Conservation (phyloP, 2,113 vertebrate genomes). For the Gasterosteus nipponicus region DNA sequence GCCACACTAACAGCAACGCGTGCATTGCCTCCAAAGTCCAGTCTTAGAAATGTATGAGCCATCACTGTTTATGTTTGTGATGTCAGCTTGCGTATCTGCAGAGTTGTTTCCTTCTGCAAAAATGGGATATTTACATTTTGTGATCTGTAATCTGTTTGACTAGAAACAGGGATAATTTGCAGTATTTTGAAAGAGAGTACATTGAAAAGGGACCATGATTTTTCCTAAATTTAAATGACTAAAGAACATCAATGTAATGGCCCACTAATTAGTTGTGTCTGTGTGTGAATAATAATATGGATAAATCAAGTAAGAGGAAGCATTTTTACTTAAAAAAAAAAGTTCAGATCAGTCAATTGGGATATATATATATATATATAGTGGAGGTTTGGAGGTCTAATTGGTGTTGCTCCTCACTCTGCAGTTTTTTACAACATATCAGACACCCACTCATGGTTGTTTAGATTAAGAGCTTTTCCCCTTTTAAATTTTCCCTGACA, state of each 20-base stretch:
- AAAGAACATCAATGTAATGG: neutral
- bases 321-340: neutral
- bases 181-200: neutral
- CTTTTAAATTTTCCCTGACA: constrained; percentile 16
- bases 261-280: neutral
- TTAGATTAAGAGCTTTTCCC: constrained; percentile 11
- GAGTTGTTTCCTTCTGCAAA: neutral
- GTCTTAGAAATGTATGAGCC: neutral
- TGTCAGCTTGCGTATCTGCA: neutral
- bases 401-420: constrained; percentile 19
- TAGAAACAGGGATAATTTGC: neutral
- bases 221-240: neutral
- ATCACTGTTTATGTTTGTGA: neutral
- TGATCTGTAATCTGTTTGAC: neutral
- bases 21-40: too few species aligned
- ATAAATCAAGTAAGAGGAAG: neutral
- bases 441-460: constrained; percentile 18
- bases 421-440: constrained; percentile 32
- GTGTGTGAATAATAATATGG: neutral
- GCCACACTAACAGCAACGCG: too few species aligned
- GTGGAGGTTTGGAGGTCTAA: constrained; percentile 15
- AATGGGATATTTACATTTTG: neutral
- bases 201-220: neutral
- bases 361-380: too few species aligned
- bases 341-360: neutral